phyloP scores from a whole-genome alignment of 2,888 invertebrate species.

The Zaprionus lineosus region DNA sequence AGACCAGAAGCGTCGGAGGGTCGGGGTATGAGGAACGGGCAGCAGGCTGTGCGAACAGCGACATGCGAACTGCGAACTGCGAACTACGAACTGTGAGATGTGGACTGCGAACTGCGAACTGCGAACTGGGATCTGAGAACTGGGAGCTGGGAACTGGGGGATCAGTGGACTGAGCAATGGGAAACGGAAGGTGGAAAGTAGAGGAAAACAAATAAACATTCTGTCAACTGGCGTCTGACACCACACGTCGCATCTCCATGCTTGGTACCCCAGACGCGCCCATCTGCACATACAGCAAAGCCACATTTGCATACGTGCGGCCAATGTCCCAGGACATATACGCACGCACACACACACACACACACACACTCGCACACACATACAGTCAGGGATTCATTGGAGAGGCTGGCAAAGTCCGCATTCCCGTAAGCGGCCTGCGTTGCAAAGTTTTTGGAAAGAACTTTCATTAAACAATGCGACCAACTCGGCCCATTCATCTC shows the following conservation, averaged over 20 bases:
- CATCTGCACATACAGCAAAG: conserved; percentile 34
- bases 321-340: conserved; percentile 48
- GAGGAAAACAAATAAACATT: conserved; percentile 75
- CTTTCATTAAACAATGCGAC: conserved; percentile 77
- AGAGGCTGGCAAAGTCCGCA: conserved; percentile 26
- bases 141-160: too few relatives aligned
- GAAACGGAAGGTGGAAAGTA: conserved; percentile 19
- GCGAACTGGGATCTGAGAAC: too few relatives aligned
- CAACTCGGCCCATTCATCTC: conserved; percentile 59
- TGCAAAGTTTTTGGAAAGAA: conserved; percentile 74
- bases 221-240: conserved; percentile 79
- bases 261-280: conserved; percentile 32
- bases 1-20: background rate
- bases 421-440: conserved; percentile 37
- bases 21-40: background rate
- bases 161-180: background rate
- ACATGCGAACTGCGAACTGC: too few relatives aligned
- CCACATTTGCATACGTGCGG: conserved; percentile 62
- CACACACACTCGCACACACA: conserved; percentile 1
- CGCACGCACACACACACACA: conserved; percentile 27
- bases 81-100: too few relatives aligned
- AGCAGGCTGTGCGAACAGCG: too few relatives aligned
- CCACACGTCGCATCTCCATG: conserved; percentile 58
- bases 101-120: too few relatives aligned
- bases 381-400: conserved; percentile 8